phyloP scores from a whole-genome alignment of 2,113 vertebrate species.

The Pongo abelii region DNA sequence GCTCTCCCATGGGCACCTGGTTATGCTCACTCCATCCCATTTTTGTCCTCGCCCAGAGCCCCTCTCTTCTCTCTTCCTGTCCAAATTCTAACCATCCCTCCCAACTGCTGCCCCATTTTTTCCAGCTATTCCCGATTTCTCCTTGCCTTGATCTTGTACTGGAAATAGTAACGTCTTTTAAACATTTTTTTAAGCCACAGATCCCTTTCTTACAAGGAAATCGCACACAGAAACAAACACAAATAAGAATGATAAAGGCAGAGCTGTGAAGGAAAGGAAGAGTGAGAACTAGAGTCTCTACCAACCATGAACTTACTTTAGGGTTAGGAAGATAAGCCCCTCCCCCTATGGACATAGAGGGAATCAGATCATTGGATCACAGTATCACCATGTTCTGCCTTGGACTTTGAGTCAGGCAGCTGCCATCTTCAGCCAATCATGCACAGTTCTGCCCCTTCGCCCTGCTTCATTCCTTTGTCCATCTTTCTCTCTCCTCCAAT shows the following conservation, averaged over 20 bases:
- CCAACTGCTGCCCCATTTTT: neutral
- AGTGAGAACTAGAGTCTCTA: too few relatives aligned
- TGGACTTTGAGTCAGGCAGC: neutral
- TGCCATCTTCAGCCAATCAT: accelerated
- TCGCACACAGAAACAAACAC: conserved; percentile 55
- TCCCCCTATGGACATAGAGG: neutral
- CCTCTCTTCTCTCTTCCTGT: neutral
- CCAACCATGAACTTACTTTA: accelerated
- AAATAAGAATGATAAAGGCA: conserved; percentile 8
- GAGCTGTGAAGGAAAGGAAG: neutral
- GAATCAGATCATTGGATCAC: accelerated
- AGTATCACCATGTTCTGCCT: accelerated
- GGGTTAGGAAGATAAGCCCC: neutral
- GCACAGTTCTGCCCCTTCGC: accelerated
- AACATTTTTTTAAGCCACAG: conserved; percentile 25
- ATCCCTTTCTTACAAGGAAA: conserved; percentile 69
- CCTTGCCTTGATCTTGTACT: conserved; percentile 26
- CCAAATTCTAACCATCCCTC: neutral
- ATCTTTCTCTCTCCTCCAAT: neutral
- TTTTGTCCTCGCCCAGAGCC: neutral
- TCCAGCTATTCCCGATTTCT: conserved; percentile 23
- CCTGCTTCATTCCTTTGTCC: accelerated
- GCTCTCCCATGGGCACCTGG: neutral
- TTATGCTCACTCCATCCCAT: neutral
- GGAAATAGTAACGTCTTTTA: conserved; percentile 47